phyloP scores from a whole-genome alignment of 1,140 invertebrate genomes.

The Bombus huntii region DNA sequence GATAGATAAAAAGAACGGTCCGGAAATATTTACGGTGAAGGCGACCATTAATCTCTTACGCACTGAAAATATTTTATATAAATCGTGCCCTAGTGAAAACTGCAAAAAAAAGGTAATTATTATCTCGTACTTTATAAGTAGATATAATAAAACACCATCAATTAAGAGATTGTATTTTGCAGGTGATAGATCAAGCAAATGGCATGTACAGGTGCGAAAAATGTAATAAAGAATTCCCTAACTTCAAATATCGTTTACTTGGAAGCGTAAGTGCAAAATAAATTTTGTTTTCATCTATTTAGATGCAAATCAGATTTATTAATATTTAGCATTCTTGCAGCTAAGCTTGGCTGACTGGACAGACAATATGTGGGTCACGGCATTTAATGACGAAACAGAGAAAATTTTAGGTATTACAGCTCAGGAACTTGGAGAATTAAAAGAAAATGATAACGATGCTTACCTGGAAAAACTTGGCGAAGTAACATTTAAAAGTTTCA shows the following conservation, averaged over 20 bases:
- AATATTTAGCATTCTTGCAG: constrained; percentile 78
- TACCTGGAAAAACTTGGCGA: constrained; percentile 87
- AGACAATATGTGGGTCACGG: constrained; percentile 92
- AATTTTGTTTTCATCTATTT: background rate
- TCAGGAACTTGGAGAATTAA: constrained; percentile 89
- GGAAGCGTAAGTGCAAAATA: constrained; percentile 86
- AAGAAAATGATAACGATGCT: constrained; percentile 85
- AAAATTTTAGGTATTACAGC: constrained; percentile 89
- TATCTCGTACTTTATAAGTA: background rate
- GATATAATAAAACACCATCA: constrained; percentile 7
- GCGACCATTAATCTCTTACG: constrained; percentile 88
- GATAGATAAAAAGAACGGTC: constrained; percentile 86
- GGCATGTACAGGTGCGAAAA: constrained; percentile 97
- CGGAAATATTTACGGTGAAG: constrained; percentile 89
- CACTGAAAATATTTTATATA: constrained; percentile 93
- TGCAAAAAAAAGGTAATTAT: constrained; percentile 94
- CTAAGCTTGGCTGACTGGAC: constrained; percentile 91
- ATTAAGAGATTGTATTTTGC: constrained; percentile 37
- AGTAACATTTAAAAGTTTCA: constrained; percentile 90
- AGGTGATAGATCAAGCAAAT: constrained; percentile 92
- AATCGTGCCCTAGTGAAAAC: constrained; percentile 91
- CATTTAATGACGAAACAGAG: constrained; percentile 95
- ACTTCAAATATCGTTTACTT: constrained; percentile 94
- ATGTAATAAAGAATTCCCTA: constrained; percentile 92
- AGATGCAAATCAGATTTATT: background rate